A percentile compares a stretch with the other conserved stretches of the same genome.
Evolutionary conservation across 2,888 invertebrate genomes (phyloP).

Genomic region (Nematopogon swammerdamellus): DNA sequence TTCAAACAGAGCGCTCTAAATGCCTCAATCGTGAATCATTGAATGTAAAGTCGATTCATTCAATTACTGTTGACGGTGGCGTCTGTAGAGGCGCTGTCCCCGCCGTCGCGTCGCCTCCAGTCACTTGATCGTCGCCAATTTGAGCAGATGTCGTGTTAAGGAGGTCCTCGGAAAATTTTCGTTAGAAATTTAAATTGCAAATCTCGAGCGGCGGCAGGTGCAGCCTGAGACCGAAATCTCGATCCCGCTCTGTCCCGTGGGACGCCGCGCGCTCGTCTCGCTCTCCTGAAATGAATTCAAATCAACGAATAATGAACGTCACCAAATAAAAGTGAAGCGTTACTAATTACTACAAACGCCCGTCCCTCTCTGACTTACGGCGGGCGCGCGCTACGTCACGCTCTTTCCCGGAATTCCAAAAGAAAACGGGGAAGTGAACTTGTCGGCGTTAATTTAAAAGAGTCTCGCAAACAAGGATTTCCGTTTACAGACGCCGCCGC

Average conservation of each 20-base stretch:
- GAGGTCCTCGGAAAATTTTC: conserved; percentile 52
- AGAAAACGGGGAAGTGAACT: conserved; percentile 49
- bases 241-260: conserved; percentile 30
- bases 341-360: conserved; percentile 44
- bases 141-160: conserved; percentile 59
- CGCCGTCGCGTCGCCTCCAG: conserved; percentile 35
- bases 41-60: not conserved
- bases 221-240: conserved; percentile 33
- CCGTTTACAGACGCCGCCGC: not conserved
- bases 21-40: not conserved
- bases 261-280: conserved; percentile 20
- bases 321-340: conserved; percentile 57
- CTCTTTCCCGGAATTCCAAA: conserved; percentile 48
- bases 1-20: not conserved
- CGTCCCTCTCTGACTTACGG: conserved; percentile 25
- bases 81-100: conserved; percentile 13
- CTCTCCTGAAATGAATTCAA: conserved; percentile 18
- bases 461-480: not conserved
- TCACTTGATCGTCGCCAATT: conserved; percentile 51
- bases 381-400: conserved; percentile 41
- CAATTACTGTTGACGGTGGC: not conserved
- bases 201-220: conserved; percentile 51
- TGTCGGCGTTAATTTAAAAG: conserved; percentile 53
- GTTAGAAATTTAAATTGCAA: conserved; percentile 56
- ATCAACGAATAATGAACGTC: conserved; percentile 54